Base-by-base conservation (phyloP, 2,888 invertebrate species). In the Fragum sueziense region DNA sequence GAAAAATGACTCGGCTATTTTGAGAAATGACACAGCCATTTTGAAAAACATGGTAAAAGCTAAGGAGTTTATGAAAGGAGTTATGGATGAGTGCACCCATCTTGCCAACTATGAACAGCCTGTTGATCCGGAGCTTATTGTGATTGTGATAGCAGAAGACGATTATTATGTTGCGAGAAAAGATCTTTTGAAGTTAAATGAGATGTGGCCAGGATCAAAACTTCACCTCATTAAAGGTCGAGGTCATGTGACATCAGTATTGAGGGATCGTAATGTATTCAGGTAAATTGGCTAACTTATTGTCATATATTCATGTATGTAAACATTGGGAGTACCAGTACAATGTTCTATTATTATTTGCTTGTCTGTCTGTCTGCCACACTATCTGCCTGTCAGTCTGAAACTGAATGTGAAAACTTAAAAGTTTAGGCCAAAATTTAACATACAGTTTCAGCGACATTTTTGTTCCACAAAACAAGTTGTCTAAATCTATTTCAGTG, bases 71-170 rank as follows among this genome's bases (percentile, higher is more conserved):
- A 99, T 99, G 99, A 94, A 97, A 68, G 98, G 98, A 0, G 96
- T 99, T 87, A 99, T 99, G 99, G 99, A 99, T 91, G 98, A 99
- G 93, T 99, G 98, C 92, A 99, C 99, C 0, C 98, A 99, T 94
- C 94, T 99, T 54, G 97, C 96, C 85, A 98, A 99, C 93, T 99
- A 98, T 91, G 96, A 97, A 1, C 94, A 96, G 22, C 95, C 95
- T 0, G 96, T 96, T 69, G 99, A 99, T 91, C 97, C 98, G 0
- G 96, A 96, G 14, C 94, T 99, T 70, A 97, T 98, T 79, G 98
- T 97, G 59, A 97, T 97, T 25, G 96, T 99, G 1, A 96, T 97
- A 90, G 99, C 99, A 0, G 95, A 96, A 85, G 95, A 96, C 89
- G 98, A 98, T 93, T 94, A 93, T 4, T 95, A 99, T 93, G 96